Evolutionary conservation across 2,113 vertebrate genomes (phyloP).

Genomic region (Oenanthe melanoleuca): DNA sequence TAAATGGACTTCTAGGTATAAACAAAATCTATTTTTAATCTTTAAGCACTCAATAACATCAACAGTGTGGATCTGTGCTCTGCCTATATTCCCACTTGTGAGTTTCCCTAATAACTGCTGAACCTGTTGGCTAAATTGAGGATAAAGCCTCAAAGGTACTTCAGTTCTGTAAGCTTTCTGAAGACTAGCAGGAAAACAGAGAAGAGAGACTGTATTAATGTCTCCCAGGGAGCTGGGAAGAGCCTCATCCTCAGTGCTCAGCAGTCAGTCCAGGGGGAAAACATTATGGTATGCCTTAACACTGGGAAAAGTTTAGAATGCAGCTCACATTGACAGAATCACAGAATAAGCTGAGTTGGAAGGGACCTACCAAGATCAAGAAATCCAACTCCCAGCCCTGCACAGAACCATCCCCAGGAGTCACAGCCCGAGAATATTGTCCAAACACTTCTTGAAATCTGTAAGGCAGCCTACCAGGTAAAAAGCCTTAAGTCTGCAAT

Average conservation of each 20-base stretch:
- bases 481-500: not conserved
- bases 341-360: not conserved
- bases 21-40: conserved; percentile 25
- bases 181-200: not conserved
- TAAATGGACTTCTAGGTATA: conserved; percentile 3
- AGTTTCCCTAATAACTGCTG: conserved; percentile 6
- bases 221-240: not conserved
- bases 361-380: not conserved
- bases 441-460: not conserved
- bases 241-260: not conserved
- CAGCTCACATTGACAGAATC: not conserved
- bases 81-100: conserved; percentile 10
- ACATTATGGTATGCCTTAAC: not conserved
- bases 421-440: not conserved
- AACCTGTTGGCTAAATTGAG: conserved; percentile 27
- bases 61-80: not conserved
- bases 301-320: not conserved
- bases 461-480: not conserved
- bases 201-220: not conserved
- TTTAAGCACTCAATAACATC: not conserved
- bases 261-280: not conserved
- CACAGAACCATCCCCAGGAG: not conserved
- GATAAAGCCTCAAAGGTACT: conserved; percentile 43
- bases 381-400: not conserved
- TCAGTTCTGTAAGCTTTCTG: not conserved